Conservation (phyloP, 2,888 invertebrate genomes). For the Sesia apiformis region DNA sequence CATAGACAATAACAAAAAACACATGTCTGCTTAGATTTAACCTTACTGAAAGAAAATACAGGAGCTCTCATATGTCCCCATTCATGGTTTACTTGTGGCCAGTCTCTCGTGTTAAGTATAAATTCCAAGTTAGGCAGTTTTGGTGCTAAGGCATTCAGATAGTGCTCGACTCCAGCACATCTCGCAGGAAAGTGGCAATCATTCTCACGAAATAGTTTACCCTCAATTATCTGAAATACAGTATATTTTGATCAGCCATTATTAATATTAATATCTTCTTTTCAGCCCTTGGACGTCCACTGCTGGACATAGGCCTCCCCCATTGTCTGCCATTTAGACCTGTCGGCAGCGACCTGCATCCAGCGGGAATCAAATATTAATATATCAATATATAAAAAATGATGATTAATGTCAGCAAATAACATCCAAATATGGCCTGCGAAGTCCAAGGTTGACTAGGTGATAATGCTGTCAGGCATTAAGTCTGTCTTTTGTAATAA, state of each 20-base stretch:
- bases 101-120: slow-evolving; percentile 92
- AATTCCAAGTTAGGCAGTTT: slow-evolving; percentile 89
- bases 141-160: slow-evolving; percentile 79
- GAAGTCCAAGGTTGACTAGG: too few relatives aligned
- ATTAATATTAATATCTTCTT: background rate
- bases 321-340: too few relatives aligned
- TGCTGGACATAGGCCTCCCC: too few relatives aligned
- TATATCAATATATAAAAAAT: background rate
- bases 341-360: too few relatives aligned
- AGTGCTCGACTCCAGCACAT: slow-evolving; percentile 93
- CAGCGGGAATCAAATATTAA: too few relatives aligned
- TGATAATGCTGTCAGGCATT: too few relatives aligned
- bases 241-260: background rate
- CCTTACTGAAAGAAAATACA: slow-evolving; percentile 97
- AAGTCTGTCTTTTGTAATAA: too few relatives aligned
- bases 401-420: too few relatives aligned
- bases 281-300: too few relatives aligned
- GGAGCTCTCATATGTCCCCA: slow-evolving; percentile 79
- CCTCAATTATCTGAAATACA: slow-evolving; percentile 86
- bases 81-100: slow-evolving; percentile 86
- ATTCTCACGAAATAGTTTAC: slow-evolving; percentile 85
- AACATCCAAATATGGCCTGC: too few relatives aligned
- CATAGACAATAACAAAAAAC: background rate
- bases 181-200: slow-evolving; percentile 94
- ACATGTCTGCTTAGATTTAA: slow-evolving; percentile 22